phyloP scores from a whole-genome alignment of 2,888 invertebrate species.

The Hartigia nigra region DNA sequence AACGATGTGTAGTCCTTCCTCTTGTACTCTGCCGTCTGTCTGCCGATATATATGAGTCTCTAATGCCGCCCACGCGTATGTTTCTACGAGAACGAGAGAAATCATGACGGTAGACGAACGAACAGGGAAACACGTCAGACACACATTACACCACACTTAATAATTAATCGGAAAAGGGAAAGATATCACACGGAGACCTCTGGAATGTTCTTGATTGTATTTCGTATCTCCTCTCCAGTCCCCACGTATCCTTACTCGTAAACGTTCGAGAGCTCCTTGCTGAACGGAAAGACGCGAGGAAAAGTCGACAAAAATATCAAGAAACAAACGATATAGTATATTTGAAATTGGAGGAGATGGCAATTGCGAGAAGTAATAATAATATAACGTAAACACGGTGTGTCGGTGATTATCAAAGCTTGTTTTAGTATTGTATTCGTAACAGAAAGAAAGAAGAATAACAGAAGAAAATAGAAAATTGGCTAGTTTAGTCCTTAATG shows the following conservation, averaged over 20 bases:
- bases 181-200: not conserved
- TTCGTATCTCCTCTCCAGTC: not conserved
- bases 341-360: constrained; percentile 14
- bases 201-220: not conserved
- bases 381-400: constrained; percentile 19
- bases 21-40: not conserved
- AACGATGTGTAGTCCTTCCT: not conserved
- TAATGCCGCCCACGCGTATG: not conserved
- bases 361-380: constrained; percentile 23
- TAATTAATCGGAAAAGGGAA: not conserved
- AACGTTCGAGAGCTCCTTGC: constrained; percentile 17
- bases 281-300: constrained; percentile 20
- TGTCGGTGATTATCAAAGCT: constrained; percentile 41
- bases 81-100: not conserved
- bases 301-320: constrained; percentile 18
- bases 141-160: not conserved
- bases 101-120: not conserved
- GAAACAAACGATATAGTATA: constrained; percentile 16
- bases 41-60: not conserved
- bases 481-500: constrained; percentile 53
- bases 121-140: not conserved
- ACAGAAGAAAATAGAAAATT: constrained; percentile 28
- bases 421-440: constrained; percentile 43
- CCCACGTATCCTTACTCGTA: not conserved
- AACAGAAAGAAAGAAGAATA: constrained; percentile 30